Base-by-base conservation (phyloP, 2,888 invertebrate species). In the Abscondita cerata region DNA sequence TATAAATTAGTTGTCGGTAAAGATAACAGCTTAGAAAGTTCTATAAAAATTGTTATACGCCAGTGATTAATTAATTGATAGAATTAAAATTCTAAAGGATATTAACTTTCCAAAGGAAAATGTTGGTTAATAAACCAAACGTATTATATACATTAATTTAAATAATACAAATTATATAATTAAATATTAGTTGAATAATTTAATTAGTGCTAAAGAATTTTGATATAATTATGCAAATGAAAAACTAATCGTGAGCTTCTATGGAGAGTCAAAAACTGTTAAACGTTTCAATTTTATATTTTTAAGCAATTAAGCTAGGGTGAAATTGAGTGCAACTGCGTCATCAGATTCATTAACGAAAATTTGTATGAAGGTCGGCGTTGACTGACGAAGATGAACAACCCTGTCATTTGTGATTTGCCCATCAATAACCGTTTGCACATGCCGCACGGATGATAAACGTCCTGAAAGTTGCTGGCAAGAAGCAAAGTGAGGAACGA, bases 361-460 rank as follows among this genome's bases (percentile, higher is more conserved):
- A 69, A 69, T 66, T 67, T 67, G 68, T 65, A 65, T 64, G 66
- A 69, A 69, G 69, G 67, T 68, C 70, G 74, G 71, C 74, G 74
- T 71, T 75, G 76, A 77, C 70, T 76, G 78, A 78, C 78, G 74
- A 77, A 77, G 79, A 79, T 77, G 78, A 78, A 79, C 78, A 76
- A 70, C 76, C 70, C 75, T 76, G 78, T 77, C 78, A 78, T 78
- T 77, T 77, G 76, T 77, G 78, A 78, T 78, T 78, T 75, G 77
- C 75, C 75, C 78, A 79, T 79, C 78, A 79, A 79, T 79, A 79
- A 79, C 73, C 68, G 67, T 68, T 69, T 70, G 74, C 73, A 73
- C 72, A 73, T 71, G 73, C 73, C 72, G 70, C 66, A 65, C 72
- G 75, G 74, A 78, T 77, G 77, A 78, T 76, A 73, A 77, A 77